Conservation (phyloP, 2,888 invertebrate genomes). For the Agrotis puta region DNA sequence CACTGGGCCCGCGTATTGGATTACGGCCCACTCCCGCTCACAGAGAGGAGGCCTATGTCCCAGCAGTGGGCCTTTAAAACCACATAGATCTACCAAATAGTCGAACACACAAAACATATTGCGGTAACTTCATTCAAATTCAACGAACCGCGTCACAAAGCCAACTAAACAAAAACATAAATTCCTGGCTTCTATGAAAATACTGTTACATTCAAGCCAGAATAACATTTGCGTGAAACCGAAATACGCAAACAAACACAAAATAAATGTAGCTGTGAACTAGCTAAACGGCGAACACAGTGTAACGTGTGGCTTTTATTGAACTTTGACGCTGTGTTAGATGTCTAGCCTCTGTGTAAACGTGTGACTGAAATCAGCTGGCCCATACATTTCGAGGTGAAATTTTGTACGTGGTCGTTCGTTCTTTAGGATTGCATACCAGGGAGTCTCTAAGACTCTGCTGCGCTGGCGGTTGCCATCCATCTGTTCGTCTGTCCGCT, state of each 20-base stretch:
- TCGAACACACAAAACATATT: background rate
- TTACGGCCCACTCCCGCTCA: too few relatives aligned
- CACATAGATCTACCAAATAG: background rate
- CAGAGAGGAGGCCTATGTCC: too few relatives aligned
- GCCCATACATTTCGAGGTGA: too few relatives aligned
- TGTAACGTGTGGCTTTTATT: background rate
- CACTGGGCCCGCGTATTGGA: too few relatives aligned
- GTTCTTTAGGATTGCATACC: too few relatives aligned
- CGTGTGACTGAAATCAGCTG: too few relatives aligned
- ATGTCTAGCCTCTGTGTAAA: background rate
- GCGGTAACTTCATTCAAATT: slow-evolving; percentile 5
- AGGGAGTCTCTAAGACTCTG: too few relatives aligned
- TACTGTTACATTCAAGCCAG: slow-evolving; percentile 20
- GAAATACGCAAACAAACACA: slow-evolving; percentile 12
- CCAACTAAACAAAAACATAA: slow-evolving; percentile 40
- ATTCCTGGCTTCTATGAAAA: slow-evolving; percentile 25
- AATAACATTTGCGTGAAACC: slow-evolving; percentile 19
- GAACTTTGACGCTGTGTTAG: background rate
- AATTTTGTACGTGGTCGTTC: too few relatives aligned
- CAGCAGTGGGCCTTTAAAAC: too few relatives aligned
- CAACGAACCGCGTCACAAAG: slow-evolving; percentile 16
- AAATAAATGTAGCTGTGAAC: background rate
- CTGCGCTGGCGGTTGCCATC: too few relatives aligned
- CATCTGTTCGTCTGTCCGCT: too few relatives aligned
- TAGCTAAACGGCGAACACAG: background rate